These are phyloP conservation scores for Molossus molossus DNA, from an alignment of 2,797 vertebrate species.

Conservation along the genomic window DNA sequence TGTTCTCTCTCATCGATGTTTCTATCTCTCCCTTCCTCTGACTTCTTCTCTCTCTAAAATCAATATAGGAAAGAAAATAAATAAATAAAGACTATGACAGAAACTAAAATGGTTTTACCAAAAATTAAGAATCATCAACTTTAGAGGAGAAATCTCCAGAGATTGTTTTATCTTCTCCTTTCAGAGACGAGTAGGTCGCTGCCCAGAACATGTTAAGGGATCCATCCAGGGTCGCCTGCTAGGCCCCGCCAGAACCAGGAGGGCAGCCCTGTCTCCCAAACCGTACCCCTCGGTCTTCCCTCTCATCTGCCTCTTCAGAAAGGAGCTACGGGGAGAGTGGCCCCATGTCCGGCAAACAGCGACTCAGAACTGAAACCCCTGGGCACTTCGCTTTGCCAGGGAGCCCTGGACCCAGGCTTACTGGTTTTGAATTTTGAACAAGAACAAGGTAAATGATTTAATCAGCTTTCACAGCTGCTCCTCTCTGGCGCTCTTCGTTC, in stretches of 20 bases:
- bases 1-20: too few species aligned
- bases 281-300: not conserved
- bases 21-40: too few species aligned
- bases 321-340: not conserved
- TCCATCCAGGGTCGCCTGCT: not conserved
- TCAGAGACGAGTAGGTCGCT: constrained; percentile 4
- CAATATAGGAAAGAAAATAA: too few species aligned
- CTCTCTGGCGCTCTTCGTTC: not conserved
- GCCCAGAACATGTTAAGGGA: not conserved
- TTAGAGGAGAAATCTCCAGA: not conserved
- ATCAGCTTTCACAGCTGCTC: constrained; percentile 22
- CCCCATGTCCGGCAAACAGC: constrained; percentile 3
- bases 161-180: not conserved
- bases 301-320: not conserved
- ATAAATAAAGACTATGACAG: not conserved
- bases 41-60: too few species aligned
- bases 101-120: constrained; percentile 20
- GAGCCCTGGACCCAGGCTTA: not conserved
- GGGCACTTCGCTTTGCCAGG: not conserved
- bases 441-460: constrained; percentile 51
- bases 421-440: constrained; percentile 1
- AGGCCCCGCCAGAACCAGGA: not conserved
- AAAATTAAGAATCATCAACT: constrained; percentile 35
- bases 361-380: constrained; percentile 19
- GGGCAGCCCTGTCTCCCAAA: not conserved